Percentiles rank a stretch among this genome's conserved stretches.
phyloP scores from a whole-genome alignment of 2,113 vertebrate species.

The Arenaria interpres region DNA sequence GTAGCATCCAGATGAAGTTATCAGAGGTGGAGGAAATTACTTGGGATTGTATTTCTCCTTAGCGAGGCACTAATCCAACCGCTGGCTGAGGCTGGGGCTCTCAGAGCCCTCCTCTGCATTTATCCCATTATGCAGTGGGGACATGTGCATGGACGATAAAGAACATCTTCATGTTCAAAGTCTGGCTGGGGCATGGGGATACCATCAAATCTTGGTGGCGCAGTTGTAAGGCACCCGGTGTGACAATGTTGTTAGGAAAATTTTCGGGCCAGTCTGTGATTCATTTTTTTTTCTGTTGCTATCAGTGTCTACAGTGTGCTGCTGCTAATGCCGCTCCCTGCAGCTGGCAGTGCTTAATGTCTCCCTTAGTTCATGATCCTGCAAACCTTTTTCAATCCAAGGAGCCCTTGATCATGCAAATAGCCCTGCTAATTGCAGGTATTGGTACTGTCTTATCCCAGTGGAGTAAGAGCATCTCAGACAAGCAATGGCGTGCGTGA shows the following conservation, averaged over 20 bases:
- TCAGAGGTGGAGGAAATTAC: background rate
- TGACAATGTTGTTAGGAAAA: background rate
- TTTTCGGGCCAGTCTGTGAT: background rate
- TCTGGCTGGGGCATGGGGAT: background rate
- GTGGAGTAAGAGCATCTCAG: background rate
- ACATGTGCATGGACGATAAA: slow-evolving; percentile 55
- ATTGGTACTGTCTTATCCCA: background rate
- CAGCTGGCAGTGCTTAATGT: background rate
- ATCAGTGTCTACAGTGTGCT: background rate
- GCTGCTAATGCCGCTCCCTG: background rate
- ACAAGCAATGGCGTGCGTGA: background rate
- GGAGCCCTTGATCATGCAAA: background rate
- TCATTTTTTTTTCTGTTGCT: background rate
- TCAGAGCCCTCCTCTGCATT: background rate
- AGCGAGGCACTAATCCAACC: slow-evolving; percentile 27
- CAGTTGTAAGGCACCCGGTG: background rate
- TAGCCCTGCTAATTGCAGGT: background rate
- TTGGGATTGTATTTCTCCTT: slow-evolving; percentile 46
- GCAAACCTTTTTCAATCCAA: background rate
- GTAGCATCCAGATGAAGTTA: slow-evolving; percentile 46
- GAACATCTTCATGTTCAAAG: background rate
- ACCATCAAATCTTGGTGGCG: background rate
- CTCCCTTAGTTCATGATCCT: background rate
- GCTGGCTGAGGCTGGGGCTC: slow-evolving; percentile 32
- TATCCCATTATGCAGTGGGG: slow-evolving; percentile 38